phyloP scores from a whole-genome alignment of 2,797 vertebrate species.

The Peromyscus attwateri region DNA sequence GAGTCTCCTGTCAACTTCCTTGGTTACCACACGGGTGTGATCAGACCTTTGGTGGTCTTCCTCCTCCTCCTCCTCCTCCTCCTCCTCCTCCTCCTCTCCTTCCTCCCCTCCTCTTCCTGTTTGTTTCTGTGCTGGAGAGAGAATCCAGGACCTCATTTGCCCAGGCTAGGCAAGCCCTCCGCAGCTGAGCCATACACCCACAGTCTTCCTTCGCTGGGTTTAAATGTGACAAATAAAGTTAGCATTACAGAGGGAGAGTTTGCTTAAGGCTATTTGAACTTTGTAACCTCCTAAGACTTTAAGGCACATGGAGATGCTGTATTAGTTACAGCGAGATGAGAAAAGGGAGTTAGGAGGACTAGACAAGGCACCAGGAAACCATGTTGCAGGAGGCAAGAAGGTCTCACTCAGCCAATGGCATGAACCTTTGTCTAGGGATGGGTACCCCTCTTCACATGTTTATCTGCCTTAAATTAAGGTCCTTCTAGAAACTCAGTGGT shows the following conservation, averaged over 20 bases:
- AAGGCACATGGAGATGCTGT: neutral
- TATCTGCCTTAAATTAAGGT: neutral
- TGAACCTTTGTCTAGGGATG: neutral
- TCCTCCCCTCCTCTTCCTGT: neutral
- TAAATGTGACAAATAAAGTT: conserved; percentile 18
- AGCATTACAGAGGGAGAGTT: neutral
- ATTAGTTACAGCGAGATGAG: conserved; percentile 20
- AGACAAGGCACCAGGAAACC: neutral
- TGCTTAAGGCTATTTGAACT: conserved; percentile 31
- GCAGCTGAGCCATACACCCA: neutral
- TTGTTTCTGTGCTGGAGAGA: neutral
- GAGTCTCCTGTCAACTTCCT: neutral
- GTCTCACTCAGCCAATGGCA: neutral
- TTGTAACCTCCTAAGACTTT: neutral
- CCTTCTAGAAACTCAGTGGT: neutral
- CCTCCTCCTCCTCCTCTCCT: neutral
- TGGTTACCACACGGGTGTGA: neutral
- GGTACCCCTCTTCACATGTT: neutral
- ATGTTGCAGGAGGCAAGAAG: neutral
- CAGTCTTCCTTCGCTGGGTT: conserved; percentile 5
- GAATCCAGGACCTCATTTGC: neutral
- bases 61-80: neutral
- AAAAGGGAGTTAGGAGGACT: conserved; percentile 11
- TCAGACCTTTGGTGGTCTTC: neutral
- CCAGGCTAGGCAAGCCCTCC: neutral